Base-by-base conservation (phyloP, 2,797 vertebrate species). In the Pelodytes ibericus region DNA sequence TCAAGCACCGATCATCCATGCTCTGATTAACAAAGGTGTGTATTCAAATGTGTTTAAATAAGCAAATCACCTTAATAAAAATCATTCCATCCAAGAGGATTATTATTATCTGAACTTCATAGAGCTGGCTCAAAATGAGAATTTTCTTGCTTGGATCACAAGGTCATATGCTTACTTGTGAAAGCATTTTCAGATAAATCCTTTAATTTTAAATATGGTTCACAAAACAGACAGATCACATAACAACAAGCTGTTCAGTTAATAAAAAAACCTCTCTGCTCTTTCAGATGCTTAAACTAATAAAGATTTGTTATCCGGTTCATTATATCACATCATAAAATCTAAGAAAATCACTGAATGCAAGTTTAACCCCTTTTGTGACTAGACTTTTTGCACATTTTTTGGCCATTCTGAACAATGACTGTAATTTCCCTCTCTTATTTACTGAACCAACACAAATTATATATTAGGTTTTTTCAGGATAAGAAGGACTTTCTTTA, bases 121-220 rank as follows among this genome's bases (percentile, higher is more conserved):
- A 18, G 69, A 30, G 6, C 60, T 79, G 76, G 80, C 82, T 76
- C 61, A 10, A 75, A 75, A 82, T 81, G 53, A 26, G 18, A 80
- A 74, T 61, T 82, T 80, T 20, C 82, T 49, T 53, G 72, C 49
- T 58, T 60, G 53, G 2, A 84, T 51, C 70, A 71, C 41, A 80
- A 85, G 80, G 49, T 57, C 72, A 84, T 36, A 80, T 44, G 72
- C 41, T 81, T 83, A 70, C 64, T 83, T 72, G 73, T 80, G 75
- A 80, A 77, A 83, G 79, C 51, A 79, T 81, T 88, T 82, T 82
- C 71, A 66, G 81, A 73, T 74, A 87, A 79, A 82, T 80, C 49
- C 56, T 82, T 82, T 87, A 83, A 83, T 85, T 87, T 85, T 86
- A 82, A 83, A 81, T 71, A 80, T 3, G 58, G 77, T 83, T 84